Base-by-base conservation (phyloP, 2,113 vertebrate species). In the Eublepharis macularius region DNA sequence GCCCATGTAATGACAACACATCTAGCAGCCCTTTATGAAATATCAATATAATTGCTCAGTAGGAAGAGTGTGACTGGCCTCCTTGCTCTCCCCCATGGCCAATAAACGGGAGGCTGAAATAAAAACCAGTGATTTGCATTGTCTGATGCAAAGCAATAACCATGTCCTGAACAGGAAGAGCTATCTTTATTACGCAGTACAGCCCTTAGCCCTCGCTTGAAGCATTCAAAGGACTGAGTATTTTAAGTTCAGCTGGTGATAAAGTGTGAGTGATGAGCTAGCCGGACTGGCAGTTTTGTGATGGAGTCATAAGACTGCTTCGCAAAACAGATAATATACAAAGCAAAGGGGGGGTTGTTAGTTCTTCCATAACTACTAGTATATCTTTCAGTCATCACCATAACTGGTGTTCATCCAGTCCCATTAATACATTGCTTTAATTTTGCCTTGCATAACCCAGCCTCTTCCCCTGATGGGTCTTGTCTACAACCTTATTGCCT, bases 231-330 rank as follows among this genome's bases (percentile, higher is more conserved):
- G 63, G 83, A 51, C 51, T 76, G 29, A 4, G 60, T 1, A 1
- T 60, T 89, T 88, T 75, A 87, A 69, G 19, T 69, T 34, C 12
- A 60, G 80, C 77, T 26, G 51, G 32, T 34, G 83, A 88, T 76
- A 69, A 72, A 41, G 47, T 11, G 34, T 36, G 72, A 16, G 45
- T 36, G 45, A 70, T 11, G 13, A 73, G 80, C 9, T 70, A 75
- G 57, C 9, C 0, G 3, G 29, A 84, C 21, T 63, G 29, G 6
- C 54, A 49, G 4, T 1, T 83, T 47, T 63, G 66, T 9, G 63
- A 86, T 80, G 43, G n/a, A 68, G 36, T 86, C 69, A n/a, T 86
- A 65, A 6, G 17, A 51, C 45, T 17, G 6, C n/a, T 76, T 51
- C 63, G 4, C 13, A 13, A 36, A 69, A 77, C 24, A 17, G n/a